Evolutionary conservation across 2,113 vertebrate genomes (phyloP).

Genomic region (Gallinago undulata): DNA sequence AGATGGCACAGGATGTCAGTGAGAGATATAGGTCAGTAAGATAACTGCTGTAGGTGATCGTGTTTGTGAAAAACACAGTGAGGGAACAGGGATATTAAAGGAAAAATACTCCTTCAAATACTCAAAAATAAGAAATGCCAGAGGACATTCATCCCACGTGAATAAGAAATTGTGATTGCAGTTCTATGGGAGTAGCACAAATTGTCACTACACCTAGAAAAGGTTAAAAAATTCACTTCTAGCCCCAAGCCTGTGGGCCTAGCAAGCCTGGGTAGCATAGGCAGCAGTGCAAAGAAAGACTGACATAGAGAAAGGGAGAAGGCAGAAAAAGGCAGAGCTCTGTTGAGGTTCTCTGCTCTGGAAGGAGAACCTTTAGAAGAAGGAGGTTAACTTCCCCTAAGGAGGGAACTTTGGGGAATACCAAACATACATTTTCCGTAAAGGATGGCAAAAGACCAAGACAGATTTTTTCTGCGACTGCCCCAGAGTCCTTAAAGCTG

Average conservation of each 20-base stretch:
- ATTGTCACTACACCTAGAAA: neutral
- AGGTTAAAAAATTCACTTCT: neutral
- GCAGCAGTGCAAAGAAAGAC: neutral
- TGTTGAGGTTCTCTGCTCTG: neutral
- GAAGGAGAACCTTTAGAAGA: neutral
- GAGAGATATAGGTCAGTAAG: neutral
- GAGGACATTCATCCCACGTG: neutral
- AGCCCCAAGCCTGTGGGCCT: neutral
- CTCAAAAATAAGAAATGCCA: neutral
- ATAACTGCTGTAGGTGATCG: neutral
- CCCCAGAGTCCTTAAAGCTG: neutral
- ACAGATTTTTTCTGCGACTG: neutral
- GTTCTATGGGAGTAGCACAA: neutral
- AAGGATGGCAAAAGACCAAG: neutral
- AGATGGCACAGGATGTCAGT: neutral
- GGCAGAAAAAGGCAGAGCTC: neutral
- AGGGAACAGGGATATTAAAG: neutral
- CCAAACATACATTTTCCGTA: neutral
- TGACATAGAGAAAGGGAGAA: neutral
- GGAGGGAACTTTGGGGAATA: neutral
- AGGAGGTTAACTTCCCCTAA: neutral
- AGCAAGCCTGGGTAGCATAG: neutral
- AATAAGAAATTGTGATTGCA: neutral
- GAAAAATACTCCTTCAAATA: neutral
- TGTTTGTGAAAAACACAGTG: neutral